Evolutionary conservation across 2,797 vertebrate species (phyloP), one percentile per base, ranked within the genome.

Genomic region (Tenualosa thibaudeaui): DNA sequence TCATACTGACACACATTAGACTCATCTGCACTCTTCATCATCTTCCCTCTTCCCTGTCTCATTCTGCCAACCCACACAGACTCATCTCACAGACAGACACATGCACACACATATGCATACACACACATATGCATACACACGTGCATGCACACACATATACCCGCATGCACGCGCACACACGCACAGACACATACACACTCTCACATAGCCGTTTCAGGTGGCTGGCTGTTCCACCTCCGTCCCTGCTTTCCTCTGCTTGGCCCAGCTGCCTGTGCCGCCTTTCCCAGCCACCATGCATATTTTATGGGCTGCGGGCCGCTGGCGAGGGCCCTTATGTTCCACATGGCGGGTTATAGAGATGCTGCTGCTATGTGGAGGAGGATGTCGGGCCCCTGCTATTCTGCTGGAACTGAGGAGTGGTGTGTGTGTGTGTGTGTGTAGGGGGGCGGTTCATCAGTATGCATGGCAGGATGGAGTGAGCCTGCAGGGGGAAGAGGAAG

Each of bases 391-490:
- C 68, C 68, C 68, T 17, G 68, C 68, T 71, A 71, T 71, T 71
- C 68, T 71, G 68, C 68, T 71, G 68, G 68, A 71, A 40, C 68
- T 75, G 68, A 75, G 15, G 68, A 71, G 68, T 1, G 31, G 31
- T 75, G 13, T 75, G 31, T 75, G 26, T 71, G 68, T 75, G 68
- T 75, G 68, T 40, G 68, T 75, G 68, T 75, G 68, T 13, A 15
- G 90, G 93, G 93, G 89, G 82, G 93, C 82, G 94, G 92, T 92
- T 95, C 95, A 95, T 95, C 95, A 94, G 94, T 87, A 87, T 92
- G 84, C 90, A 91, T 82, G 91, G 89, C 93, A 51, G 90, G 92
- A 95, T 94, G 93, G 94, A 95, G 95, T 96, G 95, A 95, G 93
- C 85, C 95, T 92, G 85, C 94, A 92, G 94, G 90, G 88, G 87